These are phyloP conservation scores for Hyla sarda DNA, from an alignment of 2,113 vertebrate genomes.

Conservation along the genomic window DNA sequence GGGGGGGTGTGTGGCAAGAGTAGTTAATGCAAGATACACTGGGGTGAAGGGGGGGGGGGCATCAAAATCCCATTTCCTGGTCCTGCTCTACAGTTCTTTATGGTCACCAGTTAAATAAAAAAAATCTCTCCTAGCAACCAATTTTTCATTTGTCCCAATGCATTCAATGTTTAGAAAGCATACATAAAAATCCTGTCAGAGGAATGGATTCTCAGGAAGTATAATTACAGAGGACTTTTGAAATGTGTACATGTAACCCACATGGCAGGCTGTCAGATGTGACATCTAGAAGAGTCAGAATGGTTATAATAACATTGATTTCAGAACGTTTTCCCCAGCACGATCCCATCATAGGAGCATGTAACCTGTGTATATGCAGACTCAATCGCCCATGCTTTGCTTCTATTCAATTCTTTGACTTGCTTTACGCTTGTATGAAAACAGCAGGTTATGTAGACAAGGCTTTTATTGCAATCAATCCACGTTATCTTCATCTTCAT, in stretches of 20 bases:
- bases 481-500: background rate
- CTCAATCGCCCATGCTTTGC: background rate
- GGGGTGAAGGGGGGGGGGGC: too few species aligned
- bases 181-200: background rate
- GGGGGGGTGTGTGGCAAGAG: too few species aligned
- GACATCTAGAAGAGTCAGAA: slow-evolving; percentile 20
- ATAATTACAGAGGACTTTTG: background rate
- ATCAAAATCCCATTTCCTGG: too few species aligned
- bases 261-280: background rate
- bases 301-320: slow-evolving; percentile 8
- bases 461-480: background rate
- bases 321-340: background rate
- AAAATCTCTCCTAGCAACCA: background rate
- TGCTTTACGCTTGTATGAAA: slow-evolving; percentile 34
- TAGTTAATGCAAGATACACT: too few species aligned
- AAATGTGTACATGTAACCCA: background rate
- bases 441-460: background rate
- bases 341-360: background rate
- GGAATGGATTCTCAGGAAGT: background rate
- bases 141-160: background rate
- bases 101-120: background rate
- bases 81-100: too few species aligned
- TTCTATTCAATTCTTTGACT: background rate
- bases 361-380: background rate
- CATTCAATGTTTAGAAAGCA: background rate